phyloP scores from a whole-genome alignment of 1,140 invertebrate genomes.

The Lerema accius region DNA sequence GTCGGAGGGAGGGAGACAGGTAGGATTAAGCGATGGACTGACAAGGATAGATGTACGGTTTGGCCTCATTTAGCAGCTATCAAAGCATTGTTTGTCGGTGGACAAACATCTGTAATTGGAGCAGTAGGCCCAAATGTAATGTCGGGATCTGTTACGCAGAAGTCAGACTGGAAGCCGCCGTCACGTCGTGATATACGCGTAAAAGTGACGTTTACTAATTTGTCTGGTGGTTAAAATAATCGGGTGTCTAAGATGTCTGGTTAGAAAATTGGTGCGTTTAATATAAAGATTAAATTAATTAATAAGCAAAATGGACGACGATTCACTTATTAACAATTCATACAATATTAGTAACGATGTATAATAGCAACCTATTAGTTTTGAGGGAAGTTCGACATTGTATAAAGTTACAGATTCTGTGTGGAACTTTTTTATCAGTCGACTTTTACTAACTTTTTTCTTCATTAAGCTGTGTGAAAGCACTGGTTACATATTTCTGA shows the following conservation, averaged over 20 bases:
- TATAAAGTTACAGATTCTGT: too few relatives aligned
- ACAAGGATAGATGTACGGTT: constrained; percentile 65
- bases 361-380: too few relatives aligned
- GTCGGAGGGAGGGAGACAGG: constrained; percentile 57
- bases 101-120: constrained; percentile 44
- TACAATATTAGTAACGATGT: too few relatives aligned
- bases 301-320: too few relatives aligned
- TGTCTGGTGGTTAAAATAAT: neutral
- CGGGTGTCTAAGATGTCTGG: neutral
- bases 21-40: constrained; percentile 46
- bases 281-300: too few relatives aligned
- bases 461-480: too few relatives aligned
- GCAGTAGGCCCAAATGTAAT: constrained; percentile 44
- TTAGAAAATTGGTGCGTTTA: too few relatives aligned
- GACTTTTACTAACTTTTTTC: too few relatives aligned
- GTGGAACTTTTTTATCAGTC: too few relatives aligned
- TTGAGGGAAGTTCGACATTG: too few relatives aligned
- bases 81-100: constrained; percentile 71
- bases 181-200: neutral
- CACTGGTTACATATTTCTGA: too few relatives aligned
- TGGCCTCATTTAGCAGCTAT: constrained; percentile 68
- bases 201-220: neutral
- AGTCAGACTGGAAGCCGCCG: constrained; percentile 48
- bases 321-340: too few relatives aligned
- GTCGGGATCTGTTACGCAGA: constrained; percentile 29